Percentiles rank a stretch among this genome's conserved stretches.
Evolutionary conservation across 1,140 invertebrate species (phyloP).

Genomic region (Pantala flavescens): DNA sequence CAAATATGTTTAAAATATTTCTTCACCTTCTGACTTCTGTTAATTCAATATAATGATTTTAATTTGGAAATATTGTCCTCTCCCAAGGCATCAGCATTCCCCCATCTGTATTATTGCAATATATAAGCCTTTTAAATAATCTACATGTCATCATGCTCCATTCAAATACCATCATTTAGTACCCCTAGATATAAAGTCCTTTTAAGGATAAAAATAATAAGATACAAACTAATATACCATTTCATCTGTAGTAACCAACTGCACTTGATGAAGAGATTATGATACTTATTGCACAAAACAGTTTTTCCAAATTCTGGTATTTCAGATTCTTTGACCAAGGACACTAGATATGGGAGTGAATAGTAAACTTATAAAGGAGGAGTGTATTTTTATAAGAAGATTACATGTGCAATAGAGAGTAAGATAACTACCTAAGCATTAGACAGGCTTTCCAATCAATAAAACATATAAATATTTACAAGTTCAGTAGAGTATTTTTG

Average conservation of each 20-base stretch:
- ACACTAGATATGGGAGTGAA: no score
- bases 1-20: no score
- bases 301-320: not conserved
- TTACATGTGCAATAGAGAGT: not conserved
- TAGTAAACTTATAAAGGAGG: no score
- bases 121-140: not conserved
- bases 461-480: not conserved
- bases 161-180: not conserved
- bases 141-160: not conserved
- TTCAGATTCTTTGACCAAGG: not conserved
- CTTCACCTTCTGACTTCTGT: no score
- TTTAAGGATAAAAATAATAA: not conserved
- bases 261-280: not conserved
- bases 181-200: not conserved
- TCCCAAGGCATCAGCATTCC: not conserved
- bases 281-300: not conserved
- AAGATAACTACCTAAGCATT: not conserved
- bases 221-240: not conserved
- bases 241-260: not conserved
- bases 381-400: not conserved
- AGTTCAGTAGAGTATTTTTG: not conserved
- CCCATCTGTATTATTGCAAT: not conserved
- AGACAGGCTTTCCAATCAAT: not conserved
- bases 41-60: no score
- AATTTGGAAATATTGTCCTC: not conserved